phyloP scores from a whole-genome alignment of 2,888 invertebrate genomes.

The Rugalucina vietnamica region DNA sequence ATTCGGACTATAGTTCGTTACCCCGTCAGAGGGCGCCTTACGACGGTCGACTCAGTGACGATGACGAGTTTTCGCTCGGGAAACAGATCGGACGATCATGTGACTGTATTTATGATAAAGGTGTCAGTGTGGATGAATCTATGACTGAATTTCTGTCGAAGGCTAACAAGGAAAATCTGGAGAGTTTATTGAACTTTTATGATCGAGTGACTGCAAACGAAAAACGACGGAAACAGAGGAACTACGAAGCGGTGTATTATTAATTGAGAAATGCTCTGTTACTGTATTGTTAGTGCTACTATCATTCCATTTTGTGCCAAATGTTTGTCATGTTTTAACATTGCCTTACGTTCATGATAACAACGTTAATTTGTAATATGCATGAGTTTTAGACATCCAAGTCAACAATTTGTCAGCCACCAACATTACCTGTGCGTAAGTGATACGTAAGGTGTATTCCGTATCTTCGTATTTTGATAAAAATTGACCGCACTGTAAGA shows the following conservation, averaged over 20 bases:
- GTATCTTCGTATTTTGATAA: no score
- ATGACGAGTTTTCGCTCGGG: background rate
- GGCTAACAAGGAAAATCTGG: slow-evolving; percentile 51
- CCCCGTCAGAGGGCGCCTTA: background rate
- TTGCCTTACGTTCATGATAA: no score
- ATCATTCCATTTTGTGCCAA: no score
- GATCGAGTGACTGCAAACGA: slow-evolving; percentile 43
- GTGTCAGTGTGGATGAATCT: slow-evolving; percentile 52
- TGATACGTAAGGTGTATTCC: no score
- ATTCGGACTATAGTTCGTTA: slow-evolving; percentile 4
- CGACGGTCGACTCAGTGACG: background rate
- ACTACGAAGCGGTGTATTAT: slow-evolving; percentile 49
- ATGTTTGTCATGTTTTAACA: no score
- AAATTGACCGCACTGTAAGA: no score
- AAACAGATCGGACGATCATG: slow-evolving; percentile 27
- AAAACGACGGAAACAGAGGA: slow-evolving; percentile 37
- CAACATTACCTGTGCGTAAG: no score
- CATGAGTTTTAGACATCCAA: no score
- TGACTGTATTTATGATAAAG: slow-evolving; percentile 32
- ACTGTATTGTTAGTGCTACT: no score
- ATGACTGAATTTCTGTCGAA: slow-evolving; percentile 57
- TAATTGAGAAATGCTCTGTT: slow-evolving; percentile 21
- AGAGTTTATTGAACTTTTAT: slow-evolving; percentile 55
- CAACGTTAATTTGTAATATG: no score
- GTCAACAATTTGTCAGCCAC: no score